Base-by-base conservation (phyloP, 2,113 vertebrate species). In the Neodontobutis hainanensis region DNA sequence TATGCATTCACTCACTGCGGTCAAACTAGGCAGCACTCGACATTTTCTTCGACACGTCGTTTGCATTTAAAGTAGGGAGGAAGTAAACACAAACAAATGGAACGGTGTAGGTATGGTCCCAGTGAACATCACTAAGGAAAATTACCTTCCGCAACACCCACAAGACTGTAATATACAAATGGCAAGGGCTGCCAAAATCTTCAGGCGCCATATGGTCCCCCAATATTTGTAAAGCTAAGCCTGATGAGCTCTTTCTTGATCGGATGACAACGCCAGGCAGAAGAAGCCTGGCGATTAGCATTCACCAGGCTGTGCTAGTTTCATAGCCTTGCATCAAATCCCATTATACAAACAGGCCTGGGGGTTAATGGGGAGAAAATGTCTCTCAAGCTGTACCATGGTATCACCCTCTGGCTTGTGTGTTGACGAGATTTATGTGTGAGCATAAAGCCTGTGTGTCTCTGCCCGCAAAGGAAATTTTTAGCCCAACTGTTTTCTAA, bases 41-140 rank as follows among this genome's bases (percentile, higher is more conserved):
- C 45, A 38, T 66, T 8, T 9, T 50, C 1, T 16, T n/a, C 84
- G 73, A 77, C 61, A 60, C 62, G 73, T 85, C 5, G 51, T 85
- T 87, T 86, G 77, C 83, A 90, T 89, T 82, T 78, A 69, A 84
- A 88, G 73, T 70, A 88, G 73, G 60, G 56, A 52, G 53, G 63
- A 70, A 70, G 65, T 78, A 83, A 65, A 62, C 67, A 55, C 55
- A 70, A 72, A 69, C 46, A 72, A 61, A 53, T 60, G 47, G 19
- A 5, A 3, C 42, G 60, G 77, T 66, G 80, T 64, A 61, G 71
- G 68, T 67, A 65, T 48, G 57, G 66, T 58, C 53, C 48, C 11
- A 5, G 27, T 14, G 67, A 73, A 71, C 66, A 66, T 64, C 75
- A 81, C 77, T 65, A 76, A 80, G 45, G 65, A 75, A 66, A 84